Evolutionary conservation across 2,113 vertebrate species (phyloP).

Genomic region (Turdus rufiventris): DNA sequence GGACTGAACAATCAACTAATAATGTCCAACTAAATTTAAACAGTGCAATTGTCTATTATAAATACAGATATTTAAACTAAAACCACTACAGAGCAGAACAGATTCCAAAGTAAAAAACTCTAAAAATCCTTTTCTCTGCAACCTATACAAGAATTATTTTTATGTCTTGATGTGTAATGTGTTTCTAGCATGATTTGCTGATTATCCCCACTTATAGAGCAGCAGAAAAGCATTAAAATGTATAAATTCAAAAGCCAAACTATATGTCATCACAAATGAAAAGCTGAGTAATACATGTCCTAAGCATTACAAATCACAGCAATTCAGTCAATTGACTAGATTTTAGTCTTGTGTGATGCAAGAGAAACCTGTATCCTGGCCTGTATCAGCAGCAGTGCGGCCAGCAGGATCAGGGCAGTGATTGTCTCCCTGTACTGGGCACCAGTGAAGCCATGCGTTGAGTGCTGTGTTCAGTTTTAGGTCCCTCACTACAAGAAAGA

Average conservation of each 20-base stretch:
- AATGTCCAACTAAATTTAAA: neutral
- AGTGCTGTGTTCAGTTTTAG: neutral
- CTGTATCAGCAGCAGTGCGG: neutral
- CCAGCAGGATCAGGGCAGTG: neutral
- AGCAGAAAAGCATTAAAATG: neutral
- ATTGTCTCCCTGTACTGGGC: neutral
- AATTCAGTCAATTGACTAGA: neutral
- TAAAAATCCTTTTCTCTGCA: neutral
- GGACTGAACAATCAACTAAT: neutral
- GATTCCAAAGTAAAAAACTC: neutral
- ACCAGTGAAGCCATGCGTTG: neutral
- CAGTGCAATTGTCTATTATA: neutral
- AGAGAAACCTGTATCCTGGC: neutral
- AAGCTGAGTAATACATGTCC: neutral
- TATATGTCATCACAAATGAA: neutral
- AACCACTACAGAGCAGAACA: neutral
- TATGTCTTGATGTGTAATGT: neutral
- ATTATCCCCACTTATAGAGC: neutral
- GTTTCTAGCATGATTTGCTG: neutral
- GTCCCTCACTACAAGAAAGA: neutral
- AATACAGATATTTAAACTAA: slow-evolving; percentile 2
- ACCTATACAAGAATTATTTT: neutral
- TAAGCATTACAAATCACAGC: neutral
- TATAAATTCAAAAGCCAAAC: neutral
- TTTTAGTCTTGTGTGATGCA: neutral